Base-by-base conservation (phyloP, 2,113 vertebrate genomes). In the Pantherophis guttatus region DNA sequence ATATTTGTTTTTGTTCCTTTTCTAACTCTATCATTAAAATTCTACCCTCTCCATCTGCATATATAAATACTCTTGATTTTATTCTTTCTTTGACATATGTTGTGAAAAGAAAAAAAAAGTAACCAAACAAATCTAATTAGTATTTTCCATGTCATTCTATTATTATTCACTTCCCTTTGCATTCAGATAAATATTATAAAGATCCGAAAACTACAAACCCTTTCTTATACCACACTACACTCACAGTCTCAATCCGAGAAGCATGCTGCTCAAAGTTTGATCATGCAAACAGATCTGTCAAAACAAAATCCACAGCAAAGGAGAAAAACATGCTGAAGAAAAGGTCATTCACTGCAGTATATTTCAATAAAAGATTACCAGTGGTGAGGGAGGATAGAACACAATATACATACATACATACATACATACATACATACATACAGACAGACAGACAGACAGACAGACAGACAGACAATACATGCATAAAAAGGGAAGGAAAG, bases 321-420 rank as follows among this genome's bases (percentile, higher is more conserved):
- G 87, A 95, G 95, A 93, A 0, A 86, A 95, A 58, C 97, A 97
- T 97, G 97, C 97, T 96, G 90, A 93, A 96, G 96, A 94, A 94
- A 94, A 92, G 86, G 48, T 86, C 48, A 88, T 50, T 53, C 89
- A 87, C 81, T 93, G 48, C 81, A 93, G 87, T 55, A 75, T 19
- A 21, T 81, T 58, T 53, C 17, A 9, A 89, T 52, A 48, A 75
- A 75, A 55, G 87, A 52, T 88, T 87, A 90, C 17, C 59, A 62
- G 9, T 62, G 24, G 50, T 8, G 62, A 21, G 87, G 50, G 8
- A 65, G 33, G 52, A 92, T 52, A 81, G 21, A 48, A 33, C 19
- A 23, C 57, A 58, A 58, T 19, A 58, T 58, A 8, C n/a, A n/a
- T n/a, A n/a, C n/a, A n/a, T n/a, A n/a, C n/a, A n/a, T n/a, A n/a